Base-by-base conservation (phyloP, 2,888 invertebrate genomes). In the Trissolcus japonicus region DNA sequence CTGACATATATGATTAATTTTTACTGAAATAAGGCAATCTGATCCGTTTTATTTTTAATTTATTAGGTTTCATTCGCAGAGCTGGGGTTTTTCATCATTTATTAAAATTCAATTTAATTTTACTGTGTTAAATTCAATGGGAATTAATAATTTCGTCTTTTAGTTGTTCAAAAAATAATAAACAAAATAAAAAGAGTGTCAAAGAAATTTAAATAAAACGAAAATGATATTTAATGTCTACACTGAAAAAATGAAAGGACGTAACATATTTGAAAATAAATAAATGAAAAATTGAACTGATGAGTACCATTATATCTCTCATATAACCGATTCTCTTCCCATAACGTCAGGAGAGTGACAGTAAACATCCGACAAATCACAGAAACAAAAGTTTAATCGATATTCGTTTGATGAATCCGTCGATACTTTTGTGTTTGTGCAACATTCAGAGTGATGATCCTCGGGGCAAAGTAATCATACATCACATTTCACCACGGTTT, bases 391-490 rank as follows among this genome's bases (percentile, higher is more conserved):
- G 69, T 69, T 55, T 35, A 61, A 71, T 76, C 76, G 57, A 76
- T 71, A 69, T 69, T 69, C 59, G 65, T 60, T 65, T 57, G 51
- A 69, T 69, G 60, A 65, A 76, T 69, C 46, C 50, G 59, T 57
- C 61, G 68, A 59, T 63, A 19, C 46, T 68, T 57, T 57, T 66
- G 41, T 65, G 57, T 57, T 53, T 67, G 61, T 66, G 72, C 59
- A 62, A 67, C 71, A 71, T 53, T 50, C 57, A 40, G 51, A 55
- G 41, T 63, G 59, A 35, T 55, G 66, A 67, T 76, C 72, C 72
- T 72, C 72, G 63, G 63, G 72, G 72, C 62, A 72, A 76, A 76
- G 72, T 76, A 76, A 76, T 76, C 76, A 72, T 72, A 76, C 76
- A 67, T 76, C 76, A 76, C 54, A 76, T 67, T 76, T 50, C 57